These are phyloP conservation scores for Carpatolechia fugitivella DNA, from an alignment of 2,888 invertebrate genomes.

Conservation along the genomic window DNA sequence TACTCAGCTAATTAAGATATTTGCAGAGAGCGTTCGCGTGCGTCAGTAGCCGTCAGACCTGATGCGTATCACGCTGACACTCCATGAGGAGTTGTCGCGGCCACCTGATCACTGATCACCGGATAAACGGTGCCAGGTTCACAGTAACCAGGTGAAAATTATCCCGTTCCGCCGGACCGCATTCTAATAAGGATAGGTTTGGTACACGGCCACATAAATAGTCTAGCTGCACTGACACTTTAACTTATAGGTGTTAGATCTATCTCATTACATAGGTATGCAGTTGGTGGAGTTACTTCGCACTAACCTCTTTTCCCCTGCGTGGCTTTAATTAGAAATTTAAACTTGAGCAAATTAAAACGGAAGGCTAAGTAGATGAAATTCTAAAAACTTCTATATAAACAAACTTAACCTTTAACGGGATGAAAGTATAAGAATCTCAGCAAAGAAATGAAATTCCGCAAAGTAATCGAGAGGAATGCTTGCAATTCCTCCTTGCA, in stretches of 20 bases:
- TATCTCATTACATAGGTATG: slow-evolving; percentile 5
- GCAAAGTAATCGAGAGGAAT: slow-evolving; percentile 2
- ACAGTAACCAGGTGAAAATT: slow-evolving; percentile 13
- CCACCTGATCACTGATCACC: slow-evolving; percentile 1
- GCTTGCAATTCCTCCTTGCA: neutral
- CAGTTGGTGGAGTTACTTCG: neutral
- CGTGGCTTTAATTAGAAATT: neutral
- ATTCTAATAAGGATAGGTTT: slow-evolving; percentile 10
- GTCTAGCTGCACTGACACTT: slow-evolving; percentile 1
- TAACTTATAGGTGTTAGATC: slow-evolving; percentile 5
- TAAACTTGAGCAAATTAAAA: neutral
- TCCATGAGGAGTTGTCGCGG: slow-evolving; percentile 18
- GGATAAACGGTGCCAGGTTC: slow-evolving; percentile 13
- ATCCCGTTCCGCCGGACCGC: slow-evolving; percentile 4
- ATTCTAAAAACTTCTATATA: neutral
- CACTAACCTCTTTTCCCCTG: neutral
- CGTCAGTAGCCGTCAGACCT: slow-evolving; percentile 23
- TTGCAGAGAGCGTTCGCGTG: slow-evolving; percentile 2
- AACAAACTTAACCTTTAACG: neutral
- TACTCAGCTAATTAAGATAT: slow-evolving; percentile 4
- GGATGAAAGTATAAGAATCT: neutral
- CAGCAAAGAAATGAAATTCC: neutral
- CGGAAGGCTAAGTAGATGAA: neutral
- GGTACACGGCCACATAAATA: slow-evolving; percentile 6
- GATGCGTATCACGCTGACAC: slow-evolving; percentile 39